Percentiles rank a stretch among this genome's conserved stretches.
Conservation (phyloP, 2,113 vertebrate genomes). For the Butorides virescens region DNA sequence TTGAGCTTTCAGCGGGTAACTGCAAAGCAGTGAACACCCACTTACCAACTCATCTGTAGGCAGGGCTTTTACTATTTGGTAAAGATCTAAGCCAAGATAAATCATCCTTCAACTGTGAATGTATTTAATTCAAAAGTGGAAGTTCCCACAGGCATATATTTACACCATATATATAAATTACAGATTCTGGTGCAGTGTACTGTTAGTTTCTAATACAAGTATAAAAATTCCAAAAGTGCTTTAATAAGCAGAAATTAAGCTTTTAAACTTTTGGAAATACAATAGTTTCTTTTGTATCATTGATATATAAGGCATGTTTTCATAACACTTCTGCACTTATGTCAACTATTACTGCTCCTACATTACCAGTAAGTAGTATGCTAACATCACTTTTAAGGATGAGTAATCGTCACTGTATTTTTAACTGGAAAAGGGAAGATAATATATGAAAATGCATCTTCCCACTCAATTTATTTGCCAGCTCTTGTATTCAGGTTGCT, state of each 20-base stretch:
- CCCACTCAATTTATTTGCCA: background rate
- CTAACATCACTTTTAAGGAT: background rate
- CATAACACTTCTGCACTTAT: background rate
- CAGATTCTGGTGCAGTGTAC: background rate
- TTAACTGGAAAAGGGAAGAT: constrained; percentile 21
- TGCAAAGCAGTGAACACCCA: background rate
- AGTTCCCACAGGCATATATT: background rate
- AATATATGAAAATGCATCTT: background rate
- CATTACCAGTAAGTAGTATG: background rate
- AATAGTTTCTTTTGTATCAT: background rate
- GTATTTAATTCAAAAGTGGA: background rate
- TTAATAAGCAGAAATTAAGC: background rate
- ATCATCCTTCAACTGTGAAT: background rate
- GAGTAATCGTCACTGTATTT: background rate
- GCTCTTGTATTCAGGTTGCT: background rate
- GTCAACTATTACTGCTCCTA: background rate
- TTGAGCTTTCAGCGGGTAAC: background rate
- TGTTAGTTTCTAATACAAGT: background rate
- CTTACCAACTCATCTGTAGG: background rate
- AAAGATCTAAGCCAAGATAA: background rate
- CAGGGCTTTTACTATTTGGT: background rate
- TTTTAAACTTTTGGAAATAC: background rate
- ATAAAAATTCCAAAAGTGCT: background rate
- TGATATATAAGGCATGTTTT: background rate
- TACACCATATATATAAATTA: background rate